phyloP scores from a whole-genome alignment of 2,888 invertebrate species.

The Euclidia mi region DNA sequence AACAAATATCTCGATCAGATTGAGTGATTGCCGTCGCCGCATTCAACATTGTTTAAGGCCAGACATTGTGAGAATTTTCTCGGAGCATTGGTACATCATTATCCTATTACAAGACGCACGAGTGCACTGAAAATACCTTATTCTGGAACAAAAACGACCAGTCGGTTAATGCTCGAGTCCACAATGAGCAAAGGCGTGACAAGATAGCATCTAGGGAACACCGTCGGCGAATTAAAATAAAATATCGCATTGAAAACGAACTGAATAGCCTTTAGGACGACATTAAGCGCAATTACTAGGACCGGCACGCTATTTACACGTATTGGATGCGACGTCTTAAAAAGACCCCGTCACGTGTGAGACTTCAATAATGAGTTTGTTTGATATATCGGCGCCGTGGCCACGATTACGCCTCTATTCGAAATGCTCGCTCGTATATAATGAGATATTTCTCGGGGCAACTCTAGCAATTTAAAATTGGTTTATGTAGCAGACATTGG shows the following conservation, averaged over 20 bases:
- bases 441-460: constrained; percentile 77
- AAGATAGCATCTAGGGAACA: constrained; percentile 84
- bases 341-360: constrained; percentile 65
- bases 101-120: constrained; percentile 75
- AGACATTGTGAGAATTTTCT: constrained; percentile 51
- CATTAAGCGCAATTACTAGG: constrained; percentile 85
- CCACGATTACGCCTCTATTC: constrained; percentile 80
- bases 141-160: constrained; percentile 74
- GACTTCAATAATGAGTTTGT: constrained; percentile 71
- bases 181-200: constrained; percentile 85
- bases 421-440: constrained; percentile 69
- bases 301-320: constrained; percentile 72
- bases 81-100: constrained; percentile 61
- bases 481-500: constrained; percentile 62
- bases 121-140: constrained; percentile 69
- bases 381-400: constrained; percentile 72
- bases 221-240: constrained; percentile 81
- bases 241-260: constrained; percentile 82
- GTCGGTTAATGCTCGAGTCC: constrained; percentile 73
- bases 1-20: constrained; percentile 25
- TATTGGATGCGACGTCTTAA: constrained; percentile 64
- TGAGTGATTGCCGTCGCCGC: constrained; percentile 25
- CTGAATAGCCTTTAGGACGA: constrained; percentile 84
- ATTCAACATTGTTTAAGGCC: constrained; percentile 20
- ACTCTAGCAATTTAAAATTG: constrained; percentile 70